Conservation (phyloP, 2,888 invertebrate species). For the Leucophora obtusa region DNA sequence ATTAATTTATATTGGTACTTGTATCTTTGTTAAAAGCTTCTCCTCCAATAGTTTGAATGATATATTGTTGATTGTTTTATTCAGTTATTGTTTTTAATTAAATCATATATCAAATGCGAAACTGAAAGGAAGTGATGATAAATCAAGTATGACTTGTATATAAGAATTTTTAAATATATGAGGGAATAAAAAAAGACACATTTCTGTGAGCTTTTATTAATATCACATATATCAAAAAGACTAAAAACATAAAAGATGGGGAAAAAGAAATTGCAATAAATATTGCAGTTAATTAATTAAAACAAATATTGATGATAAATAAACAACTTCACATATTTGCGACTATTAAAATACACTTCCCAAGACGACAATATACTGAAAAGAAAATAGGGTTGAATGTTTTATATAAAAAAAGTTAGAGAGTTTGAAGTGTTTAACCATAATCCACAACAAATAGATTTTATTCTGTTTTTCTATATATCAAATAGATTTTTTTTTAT, state of each 20-base stretch:
- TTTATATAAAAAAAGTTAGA: neutral
- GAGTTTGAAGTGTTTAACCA: constrained; percentile 9
- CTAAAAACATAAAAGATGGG: neutral
- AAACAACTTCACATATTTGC: neutral
- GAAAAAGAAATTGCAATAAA: constrained; percentile 55
- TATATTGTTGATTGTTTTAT: constrained; percentile 45
- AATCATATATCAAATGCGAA: constrained; percentile 47
- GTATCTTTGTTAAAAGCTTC: neutral
- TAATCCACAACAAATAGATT: constrained; percentile 9
- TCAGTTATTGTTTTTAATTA: constrained; percentile 60
- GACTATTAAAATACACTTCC: neutral
- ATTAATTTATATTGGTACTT: neutral
- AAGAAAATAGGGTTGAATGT: too few relatives aligned
- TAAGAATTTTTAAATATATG: constrained; percentile 32
- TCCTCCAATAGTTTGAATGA: constrained; percentile 19
- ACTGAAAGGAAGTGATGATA: constrained; percentile 21
- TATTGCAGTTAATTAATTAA: constrained; percentile 66
- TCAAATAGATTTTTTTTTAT: neutral
- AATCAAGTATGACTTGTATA: constrained; percentile 49
- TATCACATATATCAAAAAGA: constrained; percentile 32
- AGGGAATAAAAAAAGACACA: neutral
- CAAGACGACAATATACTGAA: too few relatives aligned
- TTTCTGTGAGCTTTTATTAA: constrained; percentile 37
- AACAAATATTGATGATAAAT: constrained; percentile 8
- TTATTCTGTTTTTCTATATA: neutral